Percentiles rank a stretch among this genome's conserved stretches.
phyloP scores from a whole-genome alignment of 2,113 vertebrate species.

The Callospermophilus lateralis region DNA sequence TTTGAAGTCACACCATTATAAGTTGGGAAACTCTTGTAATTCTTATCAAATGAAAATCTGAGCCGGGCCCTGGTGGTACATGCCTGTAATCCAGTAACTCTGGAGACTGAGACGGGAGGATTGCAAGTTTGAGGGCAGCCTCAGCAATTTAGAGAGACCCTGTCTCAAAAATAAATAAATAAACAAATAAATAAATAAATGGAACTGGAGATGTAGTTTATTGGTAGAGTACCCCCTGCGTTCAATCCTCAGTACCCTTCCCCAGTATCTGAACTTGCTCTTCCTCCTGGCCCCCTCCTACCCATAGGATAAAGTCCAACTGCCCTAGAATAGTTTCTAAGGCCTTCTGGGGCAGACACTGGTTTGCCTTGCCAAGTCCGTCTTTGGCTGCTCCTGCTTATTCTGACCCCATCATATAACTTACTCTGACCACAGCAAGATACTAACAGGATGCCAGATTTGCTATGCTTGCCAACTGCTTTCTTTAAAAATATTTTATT shows the following conservation, averaged over 20 bases:
- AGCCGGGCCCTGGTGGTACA: no score
- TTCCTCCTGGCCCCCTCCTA: not conserved
- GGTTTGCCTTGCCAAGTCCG: not conserved
- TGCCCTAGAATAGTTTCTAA: not conserved
- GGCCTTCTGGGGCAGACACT: not conserved
- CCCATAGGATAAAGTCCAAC: not conserved
- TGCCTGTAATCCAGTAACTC: no score
- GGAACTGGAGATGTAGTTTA: no score
- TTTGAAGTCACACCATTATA: not conserved
- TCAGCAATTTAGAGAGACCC: no score
- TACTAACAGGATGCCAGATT: not conserved
- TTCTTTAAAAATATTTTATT: not conserved
- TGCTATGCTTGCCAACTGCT: not conserved
- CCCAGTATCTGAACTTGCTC: not conserved
- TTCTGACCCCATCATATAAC: fast-evolving
- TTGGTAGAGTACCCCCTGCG: no score
- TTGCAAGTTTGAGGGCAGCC: no score
- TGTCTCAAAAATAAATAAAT: no score
- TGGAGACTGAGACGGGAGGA: no score
- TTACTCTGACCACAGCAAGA: not conserved
- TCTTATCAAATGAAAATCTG: not conserved
- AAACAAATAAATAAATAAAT: no score
- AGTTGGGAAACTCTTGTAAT: not conserved
- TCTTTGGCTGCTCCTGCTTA: fast-evolving
- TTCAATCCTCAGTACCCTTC: no score